A percentile compares a stretch with the other conserved stretches of the same genome.
phyloP scores from a whole-genome alignment of 2,113 vertebrate genomes.

The Corvus hawaiiensis region DNA sequence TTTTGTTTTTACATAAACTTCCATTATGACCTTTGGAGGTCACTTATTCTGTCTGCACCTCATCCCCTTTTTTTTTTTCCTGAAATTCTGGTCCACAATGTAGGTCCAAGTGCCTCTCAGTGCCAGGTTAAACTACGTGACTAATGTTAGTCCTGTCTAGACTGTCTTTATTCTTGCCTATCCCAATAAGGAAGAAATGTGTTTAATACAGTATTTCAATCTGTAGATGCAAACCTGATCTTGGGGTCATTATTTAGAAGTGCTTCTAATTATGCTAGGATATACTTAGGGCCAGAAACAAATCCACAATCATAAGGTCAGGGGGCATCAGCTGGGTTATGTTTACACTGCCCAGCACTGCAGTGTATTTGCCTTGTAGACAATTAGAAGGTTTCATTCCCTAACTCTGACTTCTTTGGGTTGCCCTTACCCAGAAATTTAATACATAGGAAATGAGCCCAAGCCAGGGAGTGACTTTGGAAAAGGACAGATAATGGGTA shows the following conservation, averaged over 20 bases:
- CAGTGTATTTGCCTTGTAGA: background rate
- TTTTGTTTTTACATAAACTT: background rate
- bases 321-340: background rate
- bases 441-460: background rate
- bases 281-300: background rate
- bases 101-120: background rate
- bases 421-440: background rate
- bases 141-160: background rate
- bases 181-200: background rate
- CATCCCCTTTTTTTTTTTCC: background rate
- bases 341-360: background rate
- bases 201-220: background rate
- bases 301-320: background rate
- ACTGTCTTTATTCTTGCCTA: background rate
- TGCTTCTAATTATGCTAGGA: background rate
- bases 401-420: background rate
- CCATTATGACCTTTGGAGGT: background rate
- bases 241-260: background rate
- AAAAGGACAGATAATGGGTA: background rate
- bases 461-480: background rate
- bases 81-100: background rate
- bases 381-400: background rate
- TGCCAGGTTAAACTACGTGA: background rate
- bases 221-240: background rate
- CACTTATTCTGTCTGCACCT: background rate